phyloP scores from a whole-genome alignment of 2,888 invertebrate species.

The Anodontia alba region DNA sequence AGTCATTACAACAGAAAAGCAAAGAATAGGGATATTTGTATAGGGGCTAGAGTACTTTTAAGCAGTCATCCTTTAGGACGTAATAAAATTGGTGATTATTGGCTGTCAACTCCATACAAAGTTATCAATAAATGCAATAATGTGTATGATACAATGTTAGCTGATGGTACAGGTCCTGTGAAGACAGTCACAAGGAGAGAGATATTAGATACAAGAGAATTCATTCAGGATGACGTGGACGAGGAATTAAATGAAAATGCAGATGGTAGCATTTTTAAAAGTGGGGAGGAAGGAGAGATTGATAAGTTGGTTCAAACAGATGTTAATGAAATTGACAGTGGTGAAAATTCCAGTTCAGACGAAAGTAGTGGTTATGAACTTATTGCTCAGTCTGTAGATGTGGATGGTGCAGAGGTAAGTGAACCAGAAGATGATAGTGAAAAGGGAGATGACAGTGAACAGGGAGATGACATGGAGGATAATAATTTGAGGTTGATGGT shows the following conservation, averaged over 20 bases:
- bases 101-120: not conserved
- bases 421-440: not conserved
- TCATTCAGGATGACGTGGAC: not conserved
- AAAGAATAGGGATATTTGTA: not conserved
- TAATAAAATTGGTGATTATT: not conserved
- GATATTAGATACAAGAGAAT: conserved; percentile 9
- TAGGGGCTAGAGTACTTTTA: not conserved
- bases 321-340: not conserved
- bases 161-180: not conserved
- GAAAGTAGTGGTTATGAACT: not conserved
- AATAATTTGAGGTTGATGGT: no score
- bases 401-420: not conserved
- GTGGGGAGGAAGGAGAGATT: not conserved
- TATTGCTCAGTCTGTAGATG: not conserved
- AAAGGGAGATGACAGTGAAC: not conserved
- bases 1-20: not conserved
- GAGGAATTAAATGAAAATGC: not conserved
- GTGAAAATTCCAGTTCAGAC: not conserved
- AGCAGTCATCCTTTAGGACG: not conserved
- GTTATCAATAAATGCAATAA: not conserved
- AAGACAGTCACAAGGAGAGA: not conserved
- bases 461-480: not conserved
- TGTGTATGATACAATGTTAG: not conserved
- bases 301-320: not conserved
- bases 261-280: not conserved